Evolutionary conservation across 1,140 invertebrate species (phyloP), one percentile per base, ranked within the genome.

Genomic region (Lasioglossum baleicum): DNA sequence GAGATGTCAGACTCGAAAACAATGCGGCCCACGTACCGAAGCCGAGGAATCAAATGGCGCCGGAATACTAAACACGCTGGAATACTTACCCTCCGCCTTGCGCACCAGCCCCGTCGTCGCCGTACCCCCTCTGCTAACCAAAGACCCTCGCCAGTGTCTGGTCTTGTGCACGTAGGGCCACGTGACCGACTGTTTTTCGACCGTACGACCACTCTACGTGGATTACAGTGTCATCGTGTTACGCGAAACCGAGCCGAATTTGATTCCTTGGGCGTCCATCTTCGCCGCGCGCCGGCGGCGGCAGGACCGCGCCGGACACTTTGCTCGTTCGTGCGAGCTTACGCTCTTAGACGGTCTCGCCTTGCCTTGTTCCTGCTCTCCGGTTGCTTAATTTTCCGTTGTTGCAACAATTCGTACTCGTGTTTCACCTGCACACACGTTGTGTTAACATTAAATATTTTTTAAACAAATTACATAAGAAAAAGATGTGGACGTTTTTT

Each of bases 1-100:
- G 83, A 86, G 84, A 86, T 56, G 84, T 86, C 84, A 80, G 85
- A 74, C 85, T 86, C 70, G 84, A 85, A 86, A 86, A 86, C 84
- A 86, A 86, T 86, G 84, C 84, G 80, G 76, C 31, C 84, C 84
- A 86, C 84, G 84, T 86, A 85, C 80, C 69, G 69, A 85, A 85
- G 76, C 81, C 83, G 83, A 86, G 84, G 84, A 86, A 86, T 86
- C 84, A 86, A 86, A 86, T 86, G 84, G 83, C 83, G 61, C 35
- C 61, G 69, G 84, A 86, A 86, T 86, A 86, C 84, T 86, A 86
- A 86, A 85, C 84, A 80, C 60, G 63, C 64, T 67, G 67, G 83
- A 82, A 84, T 85, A 85, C 83, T 85, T 77, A 81, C 61, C 77
- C 71, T 67, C 48, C 17, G 7, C 31, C n/a, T 31, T 64, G 51